phyloP scores from a whole-genome alignment of 2,113 vertebrate genomes.

The Dasyurus viverrinus region DNA sequence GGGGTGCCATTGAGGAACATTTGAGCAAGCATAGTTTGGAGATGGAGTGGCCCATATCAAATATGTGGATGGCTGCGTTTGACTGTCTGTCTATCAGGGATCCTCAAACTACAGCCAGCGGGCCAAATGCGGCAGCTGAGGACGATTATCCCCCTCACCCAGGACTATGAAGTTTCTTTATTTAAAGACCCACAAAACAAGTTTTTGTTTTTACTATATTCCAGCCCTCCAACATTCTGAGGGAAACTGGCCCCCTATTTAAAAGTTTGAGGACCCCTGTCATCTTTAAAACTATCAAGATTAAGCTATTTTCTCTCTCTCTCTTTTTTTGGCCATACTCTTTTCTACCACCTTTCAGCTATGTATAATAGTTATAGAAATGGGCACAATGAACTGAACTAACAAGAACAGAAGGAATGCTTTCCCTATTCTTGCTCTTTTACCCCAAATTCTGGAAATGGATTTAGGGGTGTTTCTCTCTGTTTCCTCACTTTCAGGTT shows the following conservation, averaged over 20 bases:
- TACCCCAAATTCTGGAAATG: background rate
- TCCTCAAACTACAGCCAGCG: too few species aligned
- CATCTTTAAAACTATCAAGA: background rate
- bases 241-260: too few species aligned
- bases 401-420: background rate
- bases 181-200: too few species aligned
- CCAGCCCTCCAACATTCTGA: too few species aligned
- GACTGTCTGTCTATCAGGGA: background rate
- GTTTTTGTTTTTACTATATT: too few species aligned
- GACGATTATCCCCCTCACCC: too few species aligned
- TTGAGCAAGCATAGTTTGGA: background rate
- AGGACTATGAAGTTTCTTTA: too few species aligned
- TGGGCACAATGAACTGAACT: background rate
- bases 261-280: too few species aligned
- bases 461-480: background rate
- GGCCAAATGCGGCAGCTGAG: too few species aligned
- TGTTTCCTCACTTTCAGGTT: background rate
- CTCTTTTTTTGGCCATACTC: background rate
- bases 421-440: background rate
- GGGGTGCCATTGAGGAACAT: background rate
- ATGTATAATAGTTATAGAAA: background rate
- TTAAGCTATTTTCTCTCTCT: too few species aligned
- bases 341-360: background rate
- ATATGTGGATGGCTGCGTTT: background rate
- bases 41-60: background rate